Evolutionary conservation across 2,797 vertebrate species (phyloP).

Genomic region (Podarcis siculus): DNA sequence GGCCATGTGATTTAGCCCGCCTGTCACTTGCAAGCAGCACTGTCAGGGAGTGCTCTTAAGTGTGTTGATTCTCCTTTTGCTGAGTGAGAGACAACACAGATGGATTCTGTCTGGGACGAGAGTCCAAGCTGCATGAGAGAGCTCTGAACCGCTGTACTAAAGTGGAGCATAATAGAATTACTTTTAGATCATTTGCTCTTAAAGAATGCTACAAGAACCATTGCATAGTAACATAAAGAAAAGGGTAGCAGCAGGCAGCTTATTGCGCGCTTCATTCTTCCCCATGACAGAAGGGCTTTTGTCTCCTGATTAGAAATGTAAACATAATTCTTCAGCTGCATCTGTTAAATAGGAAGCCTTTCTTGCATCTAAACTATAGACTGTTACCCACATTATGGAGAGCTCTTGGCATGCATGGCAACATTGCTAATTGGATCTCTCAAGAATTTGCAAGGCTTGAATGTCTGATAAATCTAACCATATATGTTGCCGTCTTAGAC

Average conservation of each 20-base stretch:
- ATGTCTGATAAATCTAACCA: constrained; percentile 16
- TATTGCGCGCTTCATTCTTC: constrained; percentile 23
- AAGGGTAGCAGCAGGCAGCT: constrained; percentile 11
- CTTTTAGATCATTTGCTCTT: constrained; percentile 38
- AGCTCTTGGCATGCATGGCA: constrained; percentile 6
- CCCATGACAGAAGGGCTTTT: constrained; percentile 30
- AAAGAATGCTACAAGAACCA: neutral
- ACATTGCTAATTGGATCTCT: neutral
- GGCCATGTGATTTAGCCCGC: neutral
- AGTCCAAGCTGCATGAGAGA: rapidly evolving
- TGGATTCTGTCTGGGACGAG: neutral
- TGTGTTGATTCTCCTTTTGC: constrained; percentile 7
- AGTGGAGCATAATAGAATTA: constrained; percentile 10
- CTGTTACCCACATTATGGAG: neutral
- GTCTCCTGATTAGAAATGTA: constrained; percentile 13
- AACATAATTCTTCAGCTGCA: constrained; percentile 43
- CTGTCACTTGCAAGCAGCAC: neutral
- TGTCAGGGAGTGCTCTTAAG: neutral
- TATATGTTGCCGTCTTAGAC: neutral
- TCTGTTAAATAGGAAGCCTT: constrained; percentile 4
- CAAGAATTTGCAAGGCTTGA: constrained; percentile 38
- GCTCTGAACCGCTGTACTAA: rapidly evolving
- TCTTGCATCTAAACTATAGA: constrained; percentile 9
- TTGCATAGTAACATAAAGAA: constrained; percentile 33
- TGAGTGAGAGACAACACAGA: neutral